Evolutionary conservation across 2,888 invertebrate species (phyloP), one percentile per base, ranked within the genome.

Genomic region (Anthophora plumipes): DNA sequence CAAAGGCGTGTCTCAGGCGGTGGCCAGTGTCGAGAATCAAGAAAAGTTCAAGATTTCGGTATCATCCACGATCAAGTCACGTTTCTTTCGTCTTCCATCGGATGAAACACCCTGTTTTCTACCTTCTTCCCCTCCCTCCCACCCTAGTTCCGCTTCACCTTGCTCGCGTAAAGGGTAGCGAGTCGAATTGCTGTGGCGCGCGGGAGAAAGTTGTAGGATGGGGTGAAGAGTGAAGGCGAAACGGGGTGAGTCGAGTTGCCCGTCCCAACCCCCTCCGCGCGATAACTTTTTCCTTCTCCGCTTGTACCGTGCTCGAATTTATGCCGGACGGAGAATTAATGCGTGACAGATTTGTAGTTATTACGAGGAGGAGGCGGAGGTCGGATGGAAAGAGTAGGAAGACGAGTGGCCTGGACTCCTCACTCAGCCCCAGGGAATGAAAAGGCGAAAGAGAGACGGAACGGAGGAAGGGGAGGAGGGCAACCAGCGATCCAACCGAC

Each of bases 311-410:
- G 88, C 88, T 91, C 89, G 89, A 93, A 93, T 92, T 93, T 92
- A 93, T 92, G 92, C 92, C 89, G 90, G 91, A 89, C 91, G 89
- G 91, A 91, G 92, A 93, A 93, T 93, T 92, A 93, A 93, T 92
- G 93, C 90, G 91, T 91, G 93, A 93, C 93, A 93, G 92, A 92
- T 93, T 93, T 92, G 93, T 92, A 92, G 92, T 92, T 92, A 92
- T 92, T 92, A 91, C 91, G 89, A 90, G 90, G 87, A 87, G 86
- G 87, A 75, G 80, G 74, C 82, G 81, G 83, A 72, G 82, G 63
- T 70, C 61, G 85, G 86, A 79, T 84, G 88, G 85, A 89, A 86
- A 85, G 86, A 88, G 89, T 85, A 86, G 86, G 87, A 89, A 89
- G 90, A 90, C 88, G 89, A 90, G 90, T 89, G 91, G 89, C 85